Base-by-base conservation (phyloP, 2,113 vertebrate genomes). In the Rhombomys opimus region DNA sequence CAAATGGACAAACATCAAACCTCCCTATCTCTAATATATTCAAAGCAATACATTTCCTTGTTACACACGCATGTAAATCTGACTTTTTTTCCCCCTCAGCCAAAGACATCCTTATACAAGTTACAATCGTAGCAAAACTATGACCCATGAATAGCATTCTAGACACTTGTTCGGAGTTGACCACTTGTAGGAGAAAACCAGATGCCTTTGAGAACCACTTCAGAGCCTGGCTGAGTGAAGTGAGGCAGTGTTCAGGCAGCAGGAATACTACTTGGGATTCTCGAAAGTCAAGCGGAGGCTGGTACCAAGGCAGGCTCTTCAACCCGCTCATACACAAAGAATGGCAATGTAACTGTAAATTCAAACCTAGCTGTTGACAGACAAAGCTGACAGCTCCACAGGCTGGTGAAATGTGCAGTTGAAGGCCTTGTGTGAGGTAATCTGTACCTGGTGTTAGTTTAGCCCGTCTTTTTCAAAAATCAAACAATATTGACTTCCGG, bases 171-270 rank as follows among this genome's bases (percentile, higher is more conserved):
- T 10, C 50, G 7, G 32, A 87, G 32, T 2, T 41, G 54, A 52
- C 52, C 59, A 13, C 5, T 1, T 59, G 57, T 41, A 17, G 90
- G 57, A 20, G 20, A 76, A 61, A 8, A 20, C 54, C 46, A 38
- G 52, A 6, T 0, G 17, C 8, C n/a, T 12, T 0, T 25, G 0
- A 22, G 46, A 23, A 1, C 20, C 5, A 4, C 0, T 14, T 23
- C 1, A 9, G 38, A 18, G 46, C 63, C 50, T 5, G 5, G 52
- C 35, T 65, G 73, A 30, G 9, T n/a, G 12, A 61, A 0, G 22
- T 9, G 59, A 73, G 61, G 27, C 0, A 0, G 11, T 38, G 70
- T 4, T 30, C 18, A 17, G 46, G 65, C 5, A 32, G 23, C 41
- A 70, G 57, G 41, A 70, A 54, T 0, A 5, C 15, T 14, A 1